These are phyloP conservation scores for Cremastinae sp. DNA, from an alignment of 2,888 invertebrate genomes.

Conservation along the genomic window DNA sequence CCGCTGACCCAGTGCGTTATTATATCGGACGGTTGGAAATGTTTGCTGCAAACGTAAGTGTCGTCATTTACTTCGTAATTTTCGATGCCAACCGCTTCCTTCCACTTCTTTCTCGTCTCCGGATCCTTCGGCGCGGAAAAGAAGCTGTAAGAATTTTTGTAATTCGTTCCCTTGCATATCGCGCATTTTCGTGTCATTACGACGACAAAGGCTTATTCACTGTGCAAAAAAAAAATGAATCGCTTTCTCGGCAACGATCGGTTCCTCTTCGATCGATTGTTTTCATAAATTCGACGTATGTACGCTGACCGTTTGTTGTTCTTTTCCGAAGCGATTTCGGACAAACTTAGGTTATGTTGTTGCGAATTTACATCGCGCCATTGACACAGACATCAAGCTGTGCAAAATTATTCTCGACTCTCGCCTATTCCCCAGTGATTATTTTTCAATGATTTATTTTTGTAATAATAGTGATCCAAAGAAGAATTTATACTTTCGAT, in stretches of 20 bases:
- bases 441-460: no score
- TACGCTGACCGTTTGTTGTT: neutral
- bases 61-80: constrained; percentile 75
- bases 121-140: constrained; percentile 78
- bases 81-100: constrained; percentile 73
- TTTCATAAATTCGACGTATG: neutral
- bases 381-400: neutral
- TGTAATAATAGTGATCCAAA: no score
- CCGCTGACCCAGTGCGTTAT: constrained; percentile 78
- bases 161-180: constrained; percentile 76
- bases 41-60: constrained; percentile 77
- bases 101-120: constrained; percentile 74
- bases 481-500: no score
- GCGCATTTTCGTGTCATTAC: constrained; percentile 77
- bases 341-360: constrained; percentile 42
- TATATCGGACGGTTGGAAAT: constrained; percentile 75
- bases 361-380: constrained; percentile 12
- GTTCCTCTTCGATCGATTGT: neutral
- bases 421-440: neutral
- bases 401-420: neutral
- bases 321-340: neutral
- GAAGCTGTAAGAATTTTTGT: constrained; percentile 76
- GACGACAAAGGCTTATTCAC: neutral
- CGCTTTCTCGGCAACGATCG: neutral
- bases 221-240: neutral